phyloP scores from a whole-genome alignment of 2,797 vertebrate genomes.

The Coranthus polyacanthus region DNA sequence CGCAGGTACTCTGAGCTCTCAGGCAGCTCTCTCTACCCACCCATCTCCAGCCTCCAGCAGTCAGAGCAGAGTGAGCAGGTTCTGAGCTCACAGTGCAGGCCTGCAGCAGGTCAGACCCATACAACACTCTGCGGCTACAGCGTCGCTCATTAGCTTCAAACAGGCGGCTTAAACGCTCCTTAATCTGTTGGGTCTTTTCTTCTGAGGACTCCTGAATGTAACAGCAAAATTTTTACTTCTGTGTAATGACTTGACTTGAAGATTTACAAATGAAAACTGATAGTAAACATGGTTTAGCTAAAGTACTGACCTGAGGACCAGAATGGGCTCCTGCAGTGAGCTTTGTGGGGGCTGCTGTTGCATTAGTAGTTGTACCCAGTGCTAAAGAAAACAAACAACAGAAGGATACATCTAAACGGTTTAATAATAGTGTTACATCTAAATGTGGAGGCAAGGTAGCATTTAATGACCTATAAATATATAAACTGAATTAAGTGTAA shows the following conservation, averaged over 20 bases:
- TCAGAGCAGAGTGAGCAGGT: conserved; percentile 52
- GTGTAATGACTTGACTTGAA: background rate
- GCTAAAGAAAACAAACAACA: conserved; percentile 51
- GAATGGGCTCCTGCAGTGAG: conserved; percentile 46
- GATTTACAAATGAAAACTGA: background rate
- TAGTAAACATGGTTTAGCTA: background rate
- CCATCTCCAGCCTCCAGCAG: conserved; percentile 87
- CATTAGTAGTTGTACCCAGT: conserved; percentile 63
- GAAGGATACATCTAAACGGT: background rate
- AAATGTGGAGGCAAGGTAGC: background rate
- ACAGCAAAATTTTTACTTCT: background rate
- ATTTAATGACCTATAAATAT: background rate
- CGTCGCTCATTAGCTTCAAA: conserved; percentile 91
- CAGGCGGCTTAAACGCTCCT: conserved; percentile 90
- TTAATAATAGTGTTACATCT: background rate
- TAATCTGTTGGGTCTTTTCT: conserved; percentile 89
- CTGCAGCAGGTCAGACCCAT: conserved; percentile 90
- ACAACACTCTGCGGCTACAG: conserved; percentile 88
- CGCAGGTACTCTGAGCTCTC: conserved; percentile 76
- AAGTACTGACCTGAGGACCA: conserved; percentile 73
- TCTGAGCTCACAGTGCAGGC: conserved; percentile 80
- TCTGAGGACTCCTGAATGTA: conserved; percentile 86
- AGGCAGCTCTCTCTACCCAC: conserved; percentile 86
- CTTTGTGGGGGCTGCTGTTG: conserved; percentile 70
- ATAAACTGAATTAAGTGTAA: background rate